phyloP scores from a whole-genome alignment of 2,888 invertebrate genomes.

The Ecdyonurus torrentis region DNA sequence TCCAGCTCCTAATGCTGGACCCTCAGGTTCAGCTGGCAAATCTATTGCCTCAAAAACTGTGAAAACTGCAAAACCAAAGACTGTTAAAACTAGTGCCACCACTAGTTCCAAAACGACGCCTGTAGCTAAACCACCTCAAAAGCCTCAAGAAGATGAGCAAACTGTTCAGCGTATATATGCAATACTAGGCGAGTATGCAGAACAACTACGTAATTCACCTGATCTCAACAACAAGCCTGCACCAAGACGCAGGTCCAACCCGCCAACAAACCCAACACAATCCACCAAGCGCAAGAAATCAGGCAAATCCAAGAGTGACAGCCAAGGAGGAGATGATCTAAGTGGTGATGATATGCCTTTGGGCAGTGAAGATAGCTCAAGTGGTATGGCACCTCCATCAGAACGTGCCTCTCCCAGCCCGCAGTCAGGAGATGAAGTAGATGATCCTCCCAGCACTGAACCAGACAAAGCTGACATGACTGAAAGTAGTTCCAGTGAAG shows the following conservation, averaged over 20 bases:
- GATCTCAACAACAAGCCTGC: conserved; percentile 67
- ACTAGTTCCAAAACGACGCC: conserved; percentile 45
- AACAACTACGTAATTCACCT: conserved; percentile 61
- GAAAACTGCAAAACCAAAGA: conserved; percentile 33
- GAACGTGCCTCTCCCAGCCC: not conserved
- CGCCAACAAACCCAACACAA: conserved; percentile 51
- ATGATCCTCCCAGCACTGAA: conserved; percentile 5
- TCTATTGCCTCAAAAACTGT: conserved; percentile 30
- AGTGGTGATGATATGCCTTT: conserved; percentile 50
- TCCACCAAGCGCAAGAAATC: conserved; percentile 53
- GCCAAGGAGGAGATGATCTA: conserved; percentile 36
- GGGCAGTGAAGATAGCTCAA: conserved; percentile 62
- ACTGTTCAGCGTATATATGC: conserved; percentile 64
- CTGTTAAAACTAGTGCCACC: conserved; percentile 38
- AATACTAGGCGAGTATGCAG: conserved; percentile 62
- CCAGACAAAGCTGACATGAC: conserved; percentile 1
- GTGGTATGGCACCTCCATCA: conserved; percentile 23
- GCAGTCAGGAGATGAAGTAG: not conserved
- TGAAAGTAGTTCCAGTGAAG: not conserved
- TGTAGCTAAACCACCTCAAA: conserved; percentile 46
- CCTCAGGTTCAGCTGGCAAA: conserved; percentile 18
- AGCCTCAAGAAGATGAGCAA: conserved; percentile 65
- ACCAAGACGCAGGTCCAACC: conserved; percentile 54
- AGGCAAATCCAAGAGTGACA: conserved; percentile 23
- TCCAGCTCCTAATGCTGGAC: conserved; percentile 29